Evolutionary conservation across 2,113 vertebrate species (phyloP), one percentile per base, ranked within the genome.

Genomic region (Rhinichthys klamathensis): DNA sequence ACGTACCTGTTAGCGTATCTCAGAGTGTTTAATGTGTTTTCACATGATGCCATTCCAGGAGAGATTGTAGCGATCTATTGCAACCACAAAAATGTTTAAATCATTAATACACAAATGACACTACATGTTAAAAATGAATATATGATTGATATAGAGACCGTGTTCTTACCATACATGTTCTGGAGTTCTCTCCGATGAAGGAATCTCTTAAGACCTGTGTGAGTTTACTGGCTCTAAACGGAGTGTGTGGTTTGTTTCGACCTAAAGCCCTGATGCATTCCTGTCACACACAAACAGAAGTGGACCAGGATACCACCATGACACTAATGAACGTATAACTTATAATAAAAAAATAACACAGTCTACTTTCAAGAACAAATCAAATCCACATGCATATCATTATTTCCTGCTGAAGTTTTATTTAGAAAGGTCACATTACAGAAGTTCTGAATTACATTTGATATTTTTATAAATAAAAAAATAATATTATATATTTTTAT

Each of bases 141-240:
- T 15, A 25, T 46, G 23, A 6, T 6, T 4, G 23, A 46, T 15
- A 15, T 3, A 13, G 6, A 12, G 11, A 70, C 35, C 11, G 70
- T 6, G 41, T 49, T 60, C 91, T 95, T 90, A 99, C 98, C 98
- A 99, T 99, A 93, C 98, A 99, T 7, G 98, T 99, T 89, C 98
- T 96, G 35, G 98, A 99, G 91, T 99, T 99, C 91, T 99, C 98
- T 85, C 98, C 97, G 15, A 99, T 99, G 93, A 99, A 99, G 30
- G 98, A 99, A 92, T 99, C 98, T 92, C 98, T 93, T 91, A 99
- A 95, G 88, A 99, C 98, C 92, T 99, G 98, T 85, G 98, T 99
- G 85, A 99, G 95, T 94, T 99, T 99, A 94, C 98, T 99, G 91
- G 98, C 98, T 95, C 98, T 94, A 90, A 99, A 99, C 0, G 98